These are phyloP conservation scores for Hypomecis atomaria DNA, from an alignment of 2,888 invertebrate genomes.

Conservation along the genomic window DNA sequence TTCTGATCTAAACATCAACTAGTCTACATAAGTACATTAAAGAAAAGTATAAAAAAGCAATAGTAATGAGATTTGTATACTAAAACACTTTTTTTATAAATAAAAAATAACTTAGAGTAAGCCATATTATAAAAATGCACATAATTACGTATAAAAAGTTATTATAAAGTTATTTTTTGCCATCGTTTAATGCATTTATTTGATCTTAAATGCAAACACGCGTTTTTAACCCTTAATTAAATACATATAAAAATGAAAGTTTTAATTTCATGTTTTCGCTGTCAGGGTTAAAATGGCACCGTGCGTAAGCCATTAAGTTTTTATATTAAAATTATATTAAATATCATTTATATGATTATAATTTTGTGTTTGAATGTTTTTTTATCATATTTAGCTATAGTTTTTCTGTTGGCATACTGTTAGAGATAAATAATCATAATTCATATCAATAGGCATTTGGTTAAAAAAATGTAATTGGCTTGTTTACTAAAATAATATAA, in stretches of 20 bases:
- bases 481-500: no score
- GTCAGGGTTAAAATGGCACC: conserved; percentile 3
- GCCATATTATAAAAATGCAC: conserved; percentile 32
- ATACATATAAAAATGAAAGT: background rate
- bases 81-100: conserved; percentile 23
- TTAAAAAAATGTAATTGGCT: no score
- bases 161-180: conserved; percentile 23
- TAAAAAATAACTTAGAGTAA: conserved; percentile 25
- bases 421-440: no score
- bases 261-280: no score
- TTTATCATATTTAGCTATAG: conserved; percentile 11
- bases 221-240: background rate
- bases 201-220: conserved; percentile 22
- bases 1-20: conserved; percentile 14
- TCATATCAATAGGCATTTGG: no score
- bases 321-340: conserved; percentile 15
- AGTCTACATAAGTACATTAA: conserved; percentile 25
- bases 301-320: conserved; percentile 26
- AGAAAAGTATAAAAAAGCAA: conserved; percentile 26
- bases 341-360: conserved; percentile 1
- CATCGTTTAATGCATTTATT: conserved; percentile 37
- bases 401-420: no score
- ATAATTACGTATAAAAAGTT: conserved; percentile 26
- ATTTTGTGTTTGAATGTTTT: conserved; percentile 18
- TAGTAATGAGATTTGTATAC: conserved; percentile 29